Percentiles rank a stretch among this genome's conserved stretches.
Conservation (phyloP, 2,113 vertebrate species). For the Tachycineta bicolor region DNA sequence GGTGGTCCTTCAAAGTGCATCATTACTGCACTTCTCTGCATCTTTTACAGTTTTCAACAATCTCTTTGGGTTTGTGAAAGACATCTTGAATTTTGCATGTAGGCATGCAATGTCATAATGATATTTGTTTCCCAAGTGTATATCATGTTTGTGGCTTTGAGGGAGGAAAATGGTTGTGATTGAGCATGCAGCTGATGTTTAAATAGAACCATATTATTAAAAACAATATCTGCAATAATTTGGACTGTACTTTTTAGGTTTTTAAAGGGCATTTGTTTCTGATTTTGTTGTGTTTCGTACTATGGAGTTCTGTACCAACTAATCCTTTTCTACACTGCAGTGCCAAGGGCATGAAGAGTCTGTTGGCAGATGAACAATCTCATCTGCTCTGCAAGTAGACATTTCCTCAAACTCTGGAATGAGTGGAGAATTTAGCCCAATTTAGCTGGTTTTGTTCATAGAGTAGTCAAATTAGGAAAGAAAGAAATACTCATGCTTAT, state of each 20-base stretch:
- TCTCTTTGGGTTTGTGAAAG: not conserved
- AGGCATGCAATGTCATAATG: not conserved
- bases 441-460: not conserved
- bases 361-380: not conserved
- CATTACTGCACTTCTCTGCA: not conserved
- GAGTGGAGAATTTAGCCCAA: not conserved
- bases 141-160: not conserved
- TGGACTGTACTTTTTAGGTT: not conserved
- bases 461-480: not conserved
- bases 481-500: not conserved
- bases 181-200: not conserved
- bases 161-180: not conserved
- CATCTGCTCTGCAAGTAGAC: not conserved
- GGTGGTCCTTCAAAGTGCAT: not conserved
- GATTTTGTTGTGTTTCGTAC: not conserved
- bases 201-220: not conserved
- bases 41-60: not conserved
- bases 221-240: not conserved
- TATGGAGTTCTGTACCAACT: not conserved
- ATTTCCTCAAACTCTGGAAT: not conserved
- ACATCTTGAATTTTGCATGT: not conserved
- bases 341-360: not conserved
- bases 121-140: not conserved
- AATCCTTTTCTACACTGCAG: not conserved
- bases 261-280: not conserved